phyloP scores from a whole-genome alignment of 1,140 invertebrate species.

The Nilaparvata lugens region DNA sequence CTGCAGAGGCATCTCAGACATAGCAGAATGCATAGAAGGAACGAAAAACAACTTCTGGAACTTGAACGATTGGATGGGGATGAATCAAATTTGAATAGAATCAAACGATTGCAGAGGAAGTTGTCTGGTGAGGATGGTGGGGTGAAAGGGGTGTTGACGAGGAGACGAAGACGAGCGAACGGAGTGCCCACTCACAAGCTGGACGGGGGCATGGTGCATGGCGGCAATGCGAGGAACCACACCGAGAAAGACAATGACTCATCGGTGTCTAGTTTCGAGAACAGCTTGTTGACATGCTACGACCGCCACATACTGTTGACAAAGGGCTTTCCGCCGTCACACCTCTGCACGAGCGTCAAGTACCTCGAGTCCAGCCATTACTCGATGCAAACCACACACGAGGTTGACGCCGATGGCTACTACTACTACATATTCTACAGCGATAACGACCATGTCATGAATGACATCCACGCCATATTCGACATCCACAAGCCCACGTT shows the following conservation, averaged over 20 bases:
- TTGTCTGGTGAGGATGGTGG: too few relatives aligned
- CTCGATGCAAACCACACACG: conserved; percentile 50
- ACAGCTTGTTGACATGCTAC: conserved; percentile 60
- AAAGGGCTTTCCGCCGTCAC: conserved; percentile 53
- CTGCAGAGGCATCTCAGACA: conserved; percentile 9
- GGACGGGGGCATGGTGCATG: conserved; percentile 61
- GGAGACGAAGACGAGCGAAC: conserved; percentile 16
- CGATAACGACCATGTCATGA: conserved; percentile 66
- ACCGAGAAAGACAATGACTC: conserved; percentile 44
- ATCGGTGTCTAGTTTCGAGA: conserved; percentile 68
- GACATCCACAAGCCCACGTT: conserved; percentile 75
- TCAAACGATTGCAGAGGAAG: too few relatives aligned
- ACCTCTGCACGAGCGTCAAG: conserved; percentile 52
- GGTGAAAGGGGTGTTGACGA: not conserved
- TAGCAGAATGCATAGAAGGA: too few relatives aligned
- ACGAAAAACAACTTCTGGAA: too few relatives aligned
- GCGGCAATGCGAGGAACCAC: conserved; percentile 55
- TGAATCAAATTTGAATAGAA: too few relatives aligned
- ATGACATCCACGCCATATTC: conserved; percentile 71
- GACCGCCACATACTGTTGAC: conserved; percentile 58
- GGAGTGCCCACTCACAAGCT: conserved; percentile 44
- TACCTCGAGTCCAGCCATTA: conserved; percentile 48
- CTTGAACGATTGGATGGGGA: too few relatives aligned
- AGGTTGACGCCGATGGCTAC: conserved; percentile 61
- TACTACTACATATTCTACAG: conserved; percentile 83